Evolutionary conservation across 2,113 vertebrate species (phyloP), one percentile per base, ranked within the genome.

Genomic region (Nibea albiflora): DNA sequence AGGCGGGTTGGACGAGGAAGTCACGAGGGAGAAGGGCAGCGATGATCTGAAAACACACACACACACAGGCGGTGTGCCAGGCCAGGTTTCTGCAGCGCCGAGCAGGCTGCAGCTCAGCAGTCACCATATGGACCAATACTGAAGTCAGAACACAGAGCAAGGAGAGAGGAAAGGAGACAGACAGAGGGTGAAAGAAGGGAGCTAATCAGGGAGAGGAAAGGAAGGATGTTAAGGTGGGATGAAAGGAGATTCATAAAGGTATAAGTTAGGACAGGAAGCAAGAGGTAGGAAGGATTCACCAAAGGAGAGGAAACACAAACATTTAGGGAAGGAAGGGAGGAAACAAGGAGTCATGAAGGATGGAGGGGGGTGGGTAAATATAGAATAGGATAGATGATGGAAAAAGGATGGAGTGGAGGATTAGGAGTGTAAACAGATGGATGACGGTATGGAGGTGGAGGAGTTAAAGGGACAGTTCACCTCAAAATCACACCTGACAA

Each of bases 51-150:
- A 44, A 11, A 46, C 28, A n/a, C 54, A n/a, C 72, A 74, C 87
- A 89, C 81, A 75, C 83, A 47, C 39, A 76, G 85, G 87, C 79
- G 78, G 76, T 49, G 85, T 78, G 79, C 50, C 80, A 84, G 71
- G 92, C 93, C 92, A 93, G 91, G 85, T 85, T 90, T 85, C 87
- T 68, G 78, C 73, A 65, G 92, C 0, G 91, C 88, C 8, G 89
- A 90, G 91, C 94, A 93, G 92, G 78, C 88, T 84, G 93, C 46
- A 71, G 71, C 94, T 64, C 95, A 94, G 94, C 94, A 92, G 92
- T 90, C 84, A 73, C 94, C 95, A 95, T 95, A 95, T 95, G 95
- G 95, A 89, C 73, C 26, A 64, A 62, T 64, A 89, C 85, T 91
- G 81, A 85, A 89, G 84, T 83, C 74, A 83, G 74, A 84, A 89